Base-by-base conservation (phyloP, 2,113 vertebrate genomes). In the Daubentonia madagascariensis region DNA sequence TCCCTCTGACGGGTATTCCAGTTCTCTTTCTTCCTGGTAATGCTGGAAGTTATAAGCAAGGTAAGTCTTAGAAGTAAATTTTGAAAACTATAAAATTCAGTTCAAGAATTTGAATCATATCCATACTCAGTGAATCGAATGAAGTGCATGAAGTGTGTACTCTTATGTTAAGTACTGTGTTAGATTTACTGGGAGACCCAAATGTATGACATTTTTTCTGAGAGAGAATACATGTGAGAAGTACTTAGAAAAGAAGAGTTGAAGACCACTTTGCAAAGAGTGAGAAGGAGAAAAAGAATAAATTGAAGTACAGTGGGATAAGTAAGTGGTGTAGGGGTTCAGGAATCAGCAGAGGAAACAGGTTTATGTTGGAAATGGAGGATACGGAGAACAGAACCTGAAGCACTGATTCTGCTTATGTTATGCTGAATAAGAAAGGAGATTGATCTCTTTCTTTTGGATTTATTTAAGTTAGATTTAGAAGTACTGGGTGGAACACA, bases 1-100 rank as follows among this genome's bases (percentile, higher is more conserved):
- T 99, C 65, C 98, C 99, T 28, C 98, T 99, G 94, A 99, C 98
- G 3, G 99, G 99, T 8, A 99, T 99, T 97, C 99, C 99, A 37
- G 99, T 99, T 93, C 99, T 99, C n/a, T 99, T 99, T 98, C 98
- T 99, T 98, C 99, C 99, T 0, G 99, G 99, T 59, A 99, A 99
- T 68, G 99, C 99, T 90, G 99, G 99, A 90, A 99, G 99, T 98
- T 99, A 99, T 94, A 99, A 99, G 85, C 99, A 99, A 99, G 99
- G 99, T 99, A 97, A 98, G 98, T 57, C 9, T 40, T 79, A 4
- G n/a, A 32, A 95, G 59, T 85, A 65, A 81, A 45, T 54, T 40
- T 79, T 90, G 85, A 92, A 96, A 86, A 30, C 78, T 85, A 20
- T 68, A 30, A 48, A 70, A 65, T 75, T 90, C 57, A 92, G 0